Evolutionary conservation across 2,113 vertebrate genomes (phyloP).

Genomic region (Monarcha castaneiventris): DNA sequence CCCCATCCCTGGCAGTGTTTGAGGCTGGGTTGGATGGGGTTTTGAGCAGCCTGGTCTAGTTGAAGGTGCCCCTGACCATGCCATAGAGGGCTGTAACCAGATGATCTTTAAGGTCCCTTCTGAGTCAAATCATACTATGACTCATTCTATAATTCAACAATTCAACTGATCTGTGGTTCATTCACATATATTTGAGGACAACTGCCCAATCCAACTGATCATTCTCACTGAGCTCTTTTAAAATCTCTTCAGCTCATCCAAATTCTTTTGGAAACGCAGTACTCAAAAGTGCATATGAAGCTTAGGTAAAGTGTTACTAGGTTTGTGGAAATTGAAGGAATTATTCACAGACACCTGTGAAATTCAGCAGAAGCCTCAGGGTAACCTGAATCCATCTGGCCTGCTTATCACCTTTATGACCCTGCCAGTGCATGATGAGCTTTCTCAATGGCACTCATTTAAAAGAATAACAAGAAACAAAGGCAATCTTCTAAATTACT

Average conservation of each 20-base stretch:
- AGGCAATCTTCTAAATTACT: not conserved
- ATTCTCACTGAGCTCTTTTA: not conserved
- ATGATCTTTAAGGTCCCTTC: not conserved
- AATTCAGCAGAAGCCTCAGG: not conserved
- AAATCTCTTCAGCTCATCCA: not conserved
- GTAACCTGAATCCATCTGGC: not conserved
- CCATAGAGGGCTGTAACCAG: rapidly evolving
- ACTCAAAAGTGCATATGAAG: not conserved
- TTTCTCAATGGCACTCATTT: not conserved
- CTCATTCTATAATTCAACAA: not conserved
- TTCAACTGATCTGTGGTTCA: not conserved
- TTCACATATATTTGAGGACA: not conserved
- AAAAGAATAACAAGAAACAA: not conserved
- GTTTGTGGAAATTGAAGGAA: not conserved
- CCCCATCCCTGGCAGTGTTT: not conserved
- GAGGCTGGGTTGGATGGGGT: not conserved
- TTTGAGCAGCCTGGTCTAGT: not conserved
- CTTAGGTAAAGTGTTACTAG: not conserved
- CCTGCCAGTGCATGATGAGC: not conserved
- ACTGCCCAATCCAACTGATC: not conserved
- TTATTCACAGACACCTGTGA: not conserved
- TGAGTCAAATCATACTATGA: not conserved
- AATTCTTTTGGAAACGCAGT: not conserved
- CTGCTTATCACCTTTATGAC: not conserved
- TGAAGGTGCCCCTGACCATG: not conserved